A percentile compares a stretch with the other conserved stretches of the same genome.
Evolutionary conservation across 2,113 vertebrate genomes (phyloP).

Genomic region (Heterochromis multidens): DNA sequence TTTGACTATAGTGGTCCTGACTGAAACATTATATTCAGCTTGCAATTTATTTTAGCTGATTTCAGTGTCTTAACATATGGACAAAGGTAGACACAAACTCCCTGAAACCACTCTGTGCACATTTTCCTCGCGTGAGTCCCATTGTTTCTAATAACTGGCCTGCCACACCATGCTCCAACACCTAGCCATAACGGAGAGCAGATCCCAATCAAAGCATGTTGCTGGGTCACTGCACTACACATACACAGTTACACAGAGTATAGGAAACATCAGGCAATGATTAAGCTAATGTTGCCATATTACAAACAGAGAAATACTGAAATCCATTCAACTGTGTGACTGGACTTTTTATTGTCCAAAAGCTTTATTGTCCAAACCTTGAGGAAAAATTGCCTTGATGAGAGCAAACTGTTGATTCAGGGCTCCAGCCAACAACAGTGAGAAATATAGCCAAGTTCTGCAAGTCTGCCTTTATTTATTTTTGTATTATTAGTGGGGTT

Average conservation of each 20-base stretch:
- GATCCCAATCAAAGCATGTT: constrained; percentile 23
- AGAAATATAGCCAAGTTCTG: constrained; percentile 35
- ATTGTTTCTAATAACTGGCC: neutral
- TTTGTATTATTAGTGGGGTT: constrained; percentile 24
- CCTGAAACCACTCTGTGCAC: neutral
- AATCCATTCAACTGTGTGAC: constrained; percentile 50
- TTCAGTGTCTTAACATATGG: neutral
- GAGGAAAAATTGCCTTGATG: constrained; percentile 51
- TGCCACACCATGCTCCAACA: constrained; percentile 17
- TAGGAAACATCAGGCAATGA: constrained; percentile 53
- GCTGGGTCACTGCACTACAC: constrained; percentile 25
- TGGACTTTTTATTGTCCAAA: constrained; percentile 57
- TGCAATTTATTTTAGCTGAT: neutral
- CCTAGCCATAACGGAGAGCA: neutral
- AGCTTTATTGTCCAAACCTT: constrained; percentile 53
- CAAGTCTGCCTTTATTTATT: constrained; percentile 53
- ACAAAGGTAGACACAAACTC: neutral
- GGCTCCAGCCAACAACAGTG: constrained; percentile 44
- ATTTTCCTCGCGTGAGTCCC: neutral
- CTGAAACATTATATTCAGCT: neutral
- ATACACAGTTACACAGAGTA: neutral
- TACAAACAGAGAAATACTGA: constrained; percentile 50
- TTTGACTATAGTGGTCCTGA: neutral
- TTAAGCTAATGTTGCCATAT: constrained; percentile 57
- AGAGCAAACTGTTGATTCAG: constrained; percentile 66